Evolutionary conservation across 1,140 invertebrate species (phyloP), one percentile per base, ranked within the genome.

Genomic region (Diachasma alloeum): DNA sequence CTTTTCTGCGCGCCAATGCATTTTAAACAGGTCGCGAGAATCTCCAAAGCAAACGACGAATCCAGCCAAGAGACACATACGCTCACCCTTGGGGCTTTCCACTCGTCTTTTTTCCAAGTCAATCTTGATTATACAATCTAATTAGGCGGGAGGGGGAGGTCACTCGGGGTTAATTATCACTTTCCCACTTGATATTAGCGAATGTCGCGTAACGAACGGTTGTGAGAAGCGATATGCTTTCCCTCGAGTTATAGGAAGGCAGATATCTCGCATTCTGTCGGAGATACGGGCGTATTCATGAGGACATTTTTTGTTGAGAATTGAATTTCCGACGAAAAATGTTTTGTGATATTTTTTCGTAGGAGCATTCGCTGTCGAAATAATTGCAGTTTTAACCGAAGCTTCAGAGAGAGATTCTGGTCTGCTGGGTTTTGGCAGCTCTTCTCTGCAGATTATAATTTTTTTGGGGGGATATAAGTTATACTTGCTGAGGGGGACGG

Each of bases 11-110:
- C 70, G 69, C 75, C 63, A 83, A 83, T 82, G 81, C 79, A 82
- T 82, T 81, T 81, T 82, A 82, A 83, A 76, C 72, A 82, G 76
- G 26, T 15, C 66, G 17, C 24, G 13, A 36, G 17, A 66, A 63
- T 44, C 36, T 72, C 31, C 42, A 79, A 74, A 74, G 76, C 76
- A 80, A 81, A 80, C 80, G 79, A 71, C 69, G 53, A 75, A 79
- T 53, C 67, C 19, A 17, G 69, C 15, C 24, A 72, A 53, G 6
- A n/a, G 24, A 72, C 36, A 72, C 42, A 72, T 48, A 72, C 69
- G 48, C 39, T 2, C 11, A 42, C 42, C 59, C 19, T 19, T 63
- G 59, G 11, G 19, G 8, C 13, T 19, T 63, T 31, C 10, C 59
- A 26, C 17, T 10, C 10, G 10, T 26, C 11, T 15, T 26, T 63